Base-by-base conservation (phyloP, 2,888 invertebrate species). In the Drosophila mimica region DNA sequence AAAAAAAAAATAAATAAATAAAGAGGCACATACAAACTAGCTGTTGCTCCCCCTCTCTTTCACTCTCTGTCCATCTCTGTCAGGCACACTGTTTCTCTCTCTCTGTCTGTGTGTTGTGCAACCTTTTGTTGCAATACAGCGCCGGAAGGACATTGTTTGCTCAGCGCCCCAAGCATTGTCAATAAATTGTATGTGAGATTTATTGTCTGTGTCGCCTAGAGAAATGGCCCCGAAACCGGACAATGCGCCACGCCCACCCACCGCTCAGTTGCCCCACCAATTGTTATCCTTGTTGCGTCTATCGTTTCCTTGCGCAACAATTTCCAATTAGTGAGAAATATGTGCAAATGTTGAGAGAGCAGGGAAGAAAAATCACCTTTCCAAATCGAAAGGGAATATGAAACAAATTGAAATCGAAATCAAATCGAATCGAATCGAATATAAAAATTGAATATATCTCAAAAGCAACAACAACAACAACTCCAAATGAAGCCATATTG, bases 181-280 rank as follows among this genome's bases (percentile, higher is more conserved):
- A 87, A 89, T 85, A 85, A 87, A 89, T 85, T 85, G 89, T 87
- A 83, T 87, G 88, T 79, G 84, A 83, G 87, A 85, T 87, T 89
- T 89, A 89, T 89, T 74, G 84, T 82, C 70, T 59, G 71, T 60
- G 71, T 43, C 76, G 75, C 73, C 73, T 69, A 74, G 76, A 83
- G 78, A 83, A 81, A 74, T 82, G 67, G 64, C 64, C 76, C 53
- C 53, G 33, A 73, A 70, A 56, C 60, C 58, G 53, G 65, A 78
- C 76, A 77, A 78, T 78, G 67, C 65, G 59, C 64, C 3, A 6
- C 64, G 51, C 8, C 15, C 2, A 25, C 25, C 3, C 4, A 7
- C 17, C 11, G 4, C 30, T 28, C 17, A 30, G 30, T 30, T 25
- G 9, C 49, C 20, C 54, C 56, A 56, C 56, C 49, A 68, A 56